Conservation (phyloP, 2,797 vertebrate species). For the Pipistrellus kuhlii region DNA sequence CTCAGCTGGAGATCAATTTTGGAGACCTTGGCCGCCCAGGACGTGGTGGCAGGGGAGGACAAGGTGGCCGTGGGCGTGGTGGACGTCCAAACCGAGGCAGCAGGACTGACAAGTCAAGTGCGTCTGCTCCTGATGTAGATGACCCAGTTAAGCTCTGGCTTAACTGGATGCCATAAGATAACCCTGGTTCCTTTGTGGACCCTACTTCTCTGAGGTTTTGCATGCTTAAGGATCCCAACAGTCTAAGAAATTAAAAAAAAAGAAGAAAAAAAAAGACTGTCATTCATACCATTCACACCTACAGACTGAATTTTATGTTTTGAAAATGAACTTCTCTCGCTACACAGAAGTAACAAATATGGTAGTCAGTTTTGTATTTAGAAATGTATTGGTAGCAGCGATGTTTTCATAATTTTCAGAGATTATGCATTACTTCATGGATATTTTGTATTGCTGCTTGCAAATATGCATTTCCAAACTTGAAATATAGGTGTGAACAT, state of each 20-base stretch:
- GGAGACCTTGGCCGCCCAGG: constrained; percentile 98
- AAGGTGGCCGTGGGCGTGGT: constrained; percentile 89
- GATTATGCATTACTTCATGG: constrained; percentile 97
- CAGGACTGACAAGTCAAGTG: constrained; percentile 97
- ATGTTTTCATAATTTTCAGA: constrained; percentile 99
- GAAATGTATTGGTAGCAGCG: constrained; percentile 98
- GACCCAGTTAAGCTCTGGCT: constrained; percentile 95
- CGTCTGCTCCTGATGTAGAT: constrained; percentile 98
- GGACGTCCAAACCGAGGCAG: constrained; percentile 92
- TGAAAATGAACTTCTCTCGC: constrained; percentile 98
- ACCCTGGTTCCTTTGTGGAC: constrained; percentile 91
- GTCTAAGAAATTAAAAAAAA: constrained; percentile 91
- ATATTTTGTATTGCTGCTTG: constrained; percentile 99
- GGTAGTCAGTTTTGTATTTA: constrained; percentile 99
- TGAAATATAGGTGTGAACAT: constrained; percentile 96
- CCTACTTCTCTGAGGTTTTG: constrained; percentile 97
- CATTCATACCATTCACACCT: constrained; percentile 97
- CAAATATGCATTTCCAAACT: constrained; percentile 97
- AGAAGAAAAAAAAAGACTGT: constrained; percentile 92
- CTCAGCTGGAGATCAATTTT: constrained; percentile 99
- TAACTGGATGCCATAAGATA: constrained; percentile 92
- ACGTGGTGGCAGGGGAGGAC: constrained; percentile 94
- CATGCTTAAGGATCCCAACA: constrained; percentile 99
- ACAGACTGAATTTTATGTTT: constrained; percentile 98
- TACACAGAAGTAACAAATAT: constrained; percentile 99